Evolutionary conservation across 2,113 vertebrate genomes (phyloP).

Genomic region (Phrynosoma platyrhinos): DNA sequence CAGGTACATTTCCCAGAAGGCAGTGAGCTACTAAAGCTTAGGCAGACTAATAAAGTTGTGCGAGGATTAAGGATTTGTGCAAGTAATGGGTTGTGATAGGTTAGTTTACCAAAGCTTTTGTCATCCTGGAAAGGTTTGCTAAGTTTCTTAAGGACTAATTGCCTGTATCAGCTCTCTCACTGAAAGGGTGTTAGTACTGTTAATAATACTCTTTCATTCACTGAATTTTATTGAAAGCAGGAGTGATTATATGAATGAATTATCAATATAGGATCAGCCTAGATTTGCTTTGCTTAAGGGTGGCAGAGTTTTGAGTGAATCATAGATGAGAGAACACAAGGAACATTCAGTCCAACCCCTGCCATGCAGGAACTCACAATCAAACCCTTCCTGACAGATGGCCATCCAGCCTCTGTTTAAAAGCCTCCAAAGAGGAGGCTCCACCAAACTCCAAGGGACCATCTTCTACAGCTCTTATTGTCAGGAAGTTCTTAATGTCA

Average conservation of each 20-base stretch:
- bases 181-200: background rate
- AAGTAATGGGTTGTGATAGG: background rate
- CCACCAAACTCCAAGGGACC: too few species aligned
- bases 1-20: background rate
- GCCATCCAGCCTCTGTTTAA: too few species aligned
- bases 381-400: too few species aligned
- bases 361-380: too few species aligned
- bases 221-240: too few species aligned
- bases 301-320: background rate
- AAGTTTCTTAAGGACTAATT: background rate
- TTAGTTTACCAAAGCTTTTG: background rate
- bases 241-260: background rate
- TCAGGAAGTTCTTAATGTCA: too few species aligned
- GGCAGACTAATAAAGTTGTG: background rate
- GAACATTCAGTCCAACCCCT: too few species aligned
- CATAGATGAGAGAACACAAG: too few species aligned
- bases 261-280: background rate
- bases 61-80: background rate
- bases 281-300: background rate
- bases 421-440: too few species aligned
- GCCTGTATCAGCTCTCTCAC: background rate
- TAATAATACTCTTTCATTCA: background rate
- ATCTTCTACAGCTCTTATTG: too few species aligned
- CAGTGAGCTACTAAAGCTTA: background rate
- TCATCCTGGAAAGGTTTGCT: background rate